phyloP scores from a whole-genome alignment of 2,113 vertebrate species.

The Formicarius rufipectus region DNA sequence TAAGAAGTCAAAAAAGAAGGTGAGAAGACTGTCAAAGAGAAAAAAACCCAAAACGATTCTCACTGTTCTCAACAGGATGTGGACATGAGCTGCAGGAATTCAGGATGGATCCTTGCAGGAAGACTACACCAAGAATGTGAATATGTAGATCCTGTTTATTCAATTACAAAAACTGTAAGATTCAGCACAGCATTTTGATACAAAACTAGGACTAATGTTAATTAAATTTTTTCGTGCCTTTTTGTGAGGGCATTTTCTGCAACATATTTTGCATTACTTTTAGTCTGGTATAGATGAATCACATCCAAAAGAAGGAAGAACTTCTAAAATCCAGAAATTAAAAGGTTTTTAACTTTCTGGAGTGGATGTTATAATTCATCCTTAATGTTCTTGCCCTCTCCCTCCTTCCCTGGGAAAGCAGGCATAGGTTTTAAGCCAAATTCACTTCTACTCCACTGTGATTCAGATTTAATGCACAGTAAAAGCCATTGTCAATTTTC shows the following conservation, averaged over 20 bases:
- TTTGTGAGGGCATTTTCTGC: background rate
- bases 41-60: background rate
- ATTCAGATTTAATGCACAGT: background rate
- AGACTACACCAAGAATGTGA: background rate
- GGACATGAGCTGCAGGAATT: background rate
- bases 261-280: background rate
- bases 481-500: background rate
- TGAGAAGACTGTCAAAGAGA: background rate
- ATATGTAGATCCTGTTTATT: background rate
- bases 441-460: background rate
- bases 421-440: constrained; percentile 2
- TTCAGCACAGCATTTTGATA: background rate
- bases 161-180: background rate
- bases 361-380: background rate
- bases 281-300: background rate
- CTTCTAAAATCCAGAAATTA: background rate
- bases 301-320: background rate
- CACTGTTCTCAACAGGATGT: background rate
- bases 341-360: background rate
- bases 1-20: background rate
- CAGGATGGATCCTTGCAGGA: background rate
- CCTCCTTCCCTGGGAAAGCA: background rate
- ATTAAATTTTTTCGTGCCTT: background rate
- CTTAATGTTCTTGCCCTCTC: background rate
- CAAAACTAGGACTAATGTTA: background rate